Evolutionary conservation across 2,888 invertebrate species (phyloP), one percentile per base, ranked within the genome.

Genomic region (Saturnia japonica): DNA sequence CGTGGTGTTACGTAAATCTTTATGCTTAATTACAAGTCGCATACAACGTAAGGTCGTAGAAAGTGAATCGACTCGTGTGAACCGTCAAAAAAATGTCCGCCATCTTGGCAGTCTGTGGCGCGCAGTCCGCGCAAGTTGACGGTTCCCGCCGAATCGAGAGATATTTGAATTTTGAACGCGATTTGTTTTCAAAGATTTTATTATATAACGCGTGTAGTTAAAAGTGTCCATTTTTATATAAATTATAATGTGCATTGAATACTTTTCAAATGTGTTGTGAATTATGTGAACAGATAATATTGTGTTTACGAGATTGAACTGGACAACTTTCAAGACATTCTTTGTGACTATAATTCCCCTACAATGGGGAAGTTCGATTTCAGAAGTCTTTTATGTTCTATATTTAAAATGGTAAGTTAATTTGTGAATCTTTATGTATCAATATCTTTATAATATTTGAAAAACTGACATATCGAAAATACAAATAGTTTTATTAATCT

Each of bases 1-100:
- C 88, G 88, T 75, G 14, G 57, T 76, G 83, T 94, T 94, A 93
- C 93, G 93, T 93, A 93, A 93, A 91, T 81, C 83, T 89, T 85
- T 88, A 91, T 89, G 88, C 88, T 90, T 93, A 93, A 93, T 94
- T 93, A 92, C 87, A 85, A 90, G 90, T 88, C 90, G 88, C 90
- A 92, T 88, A 91, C 90, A 90, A 88, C 87, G 88, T 94, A 93
- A 94, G 93, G 93, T 93, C 93, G 93, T 94, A 94, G 93, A 94
- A 94, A 94, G 93, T 94, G 93, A 94, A 93, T 92, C 88, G 93
- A 87, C 92, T 91, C 87, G 91, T 93, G 93, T 93, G 93, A 94
- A 93, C 91, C 89, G 89, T 91, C 93, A 90, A 93, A 94, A 91
- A 92, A 93, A 88, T 11, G 77, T 78, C 90, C 91, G 90, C 93